Evolutionary conservation across 1,140 invertebrate genomes (phyloP), one percentile per base, ranked within the genome.

Genomic region (Dreissena polymorpha): DNA sequence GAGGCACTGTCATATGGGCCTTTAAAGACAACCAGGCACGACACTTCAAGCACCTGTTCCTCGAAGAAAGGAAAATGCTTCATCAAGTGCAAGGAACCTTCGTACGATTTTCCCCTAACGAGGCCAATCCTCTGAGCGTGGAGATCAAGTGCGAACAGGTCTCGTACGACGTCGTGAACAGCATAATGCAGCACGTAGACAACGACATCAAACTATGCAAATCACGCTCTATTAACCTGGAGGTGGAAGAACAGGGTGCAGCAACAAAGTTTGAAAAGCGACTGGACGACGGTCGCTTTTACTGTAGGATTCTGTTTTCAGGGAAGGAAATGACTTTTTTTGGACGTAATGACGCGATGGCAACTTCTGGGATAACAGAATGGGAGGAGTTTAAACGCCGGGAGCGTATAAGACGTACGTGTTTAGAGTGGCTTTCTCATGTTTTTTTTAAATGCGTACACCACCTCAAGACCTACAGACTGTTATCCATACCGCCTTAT

Each of bases 1-100:
- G 57, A 12, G 57, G 57, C 16, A 60, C 57, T 18, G 57, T 60
- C 57, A 60, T 60, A n/a, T 60, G 57, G 57, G 21, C 57, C 16
- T 60, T n/a, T 60, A 60, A 60, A 23, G 57, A 60, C 12, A 60
- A 60, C 57, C 57, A n/a, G 57, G 57, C 57, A 60, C 16, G 57
- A 23, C 57, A 60, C 10, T 60, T 60, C 21, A 60, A 60, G 57
- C 57, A 60, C 10, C 57, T 60, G 16, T 60, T 60, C 21, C 57
- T n/a, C 16, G 21, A 23, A 23, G 57, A 60, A 23, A 18, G 57
- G 16, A 23, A 60, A 6, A 60, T 60, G 57, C 57, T 60, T 18
- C 16, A 60, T n/a, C 16, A 60, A 18, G 21, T 60, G 16, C 16
- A 60, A 2, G 16, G 16, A n/a, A 60, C 57, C 57, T 60, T n/a